Percentiles rank a stretch among this genome's conserved stretches.
These are phyloP conservation scores for Chrysopilus asiliformis DNA, from an alignment of 2,888 invertebrate genomes.

Conservation along the genomic window DNA sequence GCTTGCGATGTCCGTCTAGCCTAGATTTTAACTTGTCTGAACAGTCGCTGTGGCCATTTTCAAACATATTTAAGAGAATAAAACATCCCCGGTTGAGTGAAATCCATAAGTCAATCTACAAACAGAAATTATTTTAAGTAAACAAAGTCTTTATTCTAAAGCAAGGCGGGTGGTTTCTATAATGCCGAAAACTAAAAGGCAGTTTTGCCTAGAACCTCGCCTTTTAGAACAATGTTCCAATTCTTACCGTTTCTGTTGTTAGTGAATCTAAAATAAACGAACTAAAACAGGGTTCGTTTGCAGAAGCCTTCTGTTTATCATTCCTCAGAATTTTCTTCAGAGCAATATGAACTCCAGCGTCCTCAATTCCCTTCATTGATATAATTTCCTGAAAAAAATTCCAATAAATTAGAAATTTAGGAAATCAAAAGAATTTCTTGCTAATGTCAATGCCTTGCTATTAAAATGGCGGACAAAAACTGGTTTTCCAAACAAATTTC, in stretches of 20 bases:
- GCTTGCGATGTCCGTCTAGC: slow-evolving; percentile 23
- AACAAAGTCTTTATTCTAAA: background rate
- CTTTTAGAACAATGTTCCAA: too few species aligned
- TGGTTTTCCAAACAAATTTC: too few species aligned
- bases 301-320: slow-evolving; percentile 40
- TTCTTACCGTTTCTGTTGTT: slow-evolving; percentile 41
- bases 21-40: slow-evolving; percentile 40
- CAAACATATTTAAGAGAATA: slow-evolving; percentile 50
- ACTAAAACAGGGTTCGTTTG: slow-evolving; percentile 43
- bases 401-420: too few species aligned
- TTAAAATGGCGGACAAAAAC: too few species aligned
- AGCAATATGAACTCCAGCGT: slow-evolving; percentile 61
- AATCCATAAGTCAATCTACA: slow-evolving; percentile 51
- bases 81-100: slow-evolving; percentile 65
- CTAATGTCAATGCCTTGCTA: too few species aligned
- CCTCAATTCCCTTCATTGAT: slow-evolving; percentile 45
- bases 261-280: slow-evolving; percentile 41
- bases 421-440: too few species aligned
- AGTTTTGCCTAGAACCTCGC: too few species aligned
- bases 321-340: slow-evolving; percentile 58
- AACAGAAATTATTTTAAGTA: slow-evolving; percentile 1
- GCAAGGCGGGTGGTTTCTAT: too few species aligned
- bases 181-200: too few species aligned
- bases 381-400: too few species aligned
- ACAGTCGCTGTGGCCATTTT: slow-evolving; percentile 44